Evolutionary conservation across 2,797 vertebrate genomes (phyloP), one percentile per base, ranked within the genome.

Genomic region (Periparus ater): DNA sequence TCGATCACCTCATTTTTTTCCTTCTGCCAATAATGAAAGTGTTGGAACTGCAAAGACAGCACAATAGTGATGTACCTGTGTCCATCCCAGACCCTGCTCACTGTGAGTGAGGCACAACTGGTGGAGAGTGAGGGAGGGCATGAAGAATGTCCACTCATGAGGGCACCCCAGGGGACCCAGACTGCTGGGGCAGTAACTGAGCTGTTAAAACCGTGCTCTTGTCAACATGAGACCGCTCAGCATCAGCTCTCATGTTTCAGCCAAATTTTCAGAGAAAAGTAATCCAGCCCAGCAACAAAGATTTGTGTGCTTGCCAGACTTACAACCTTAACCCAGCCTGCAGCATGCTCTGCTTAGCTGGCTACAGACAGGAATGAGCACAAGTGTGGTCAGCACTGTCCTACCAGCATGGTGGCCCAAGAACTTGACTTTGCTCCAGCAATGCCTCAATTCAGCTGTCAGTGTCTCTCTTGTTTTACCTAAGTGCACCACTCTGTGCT

Each of bases 161-260:
- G 17, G 45, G 20, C 10, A 14, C 23, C 29, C 26, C 15, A 30
- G 36, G 48, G 48, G 23, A 50, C 11, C 17, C 78, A 42, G 62
- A 17, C 19, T 12, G 1, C 13, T 27, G 21, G 19, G 62, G 27
- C 27, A 60, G 70, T 25, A 71, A 30, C 40, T 2, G 2, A 60
- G 25, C 78, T 77, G 15, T 40, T 60, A 51, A 77, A 84, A 38
- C 18, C 29, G n/a, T 3, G 1, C 58, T 70, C 16, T 62, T 82
- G 20, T 40, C 72, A 47, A n/a, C 44, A 21, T 1, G 30, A 79
- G 38, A 26, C 48, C 0, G 0, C 44, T 27, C 54, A 53, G 50
- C 21, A 17, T 50, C 55, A 87, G 48, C 34, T 65, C 34, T 60
- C 19, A 25, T 1, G 0, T 57, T 79, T 76, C 63, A 75, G 32